phyloP scores from a whole-genome alignment of 2,113 vertebrate species.

The Calyptommatus sinebrachiatus region DNA sequence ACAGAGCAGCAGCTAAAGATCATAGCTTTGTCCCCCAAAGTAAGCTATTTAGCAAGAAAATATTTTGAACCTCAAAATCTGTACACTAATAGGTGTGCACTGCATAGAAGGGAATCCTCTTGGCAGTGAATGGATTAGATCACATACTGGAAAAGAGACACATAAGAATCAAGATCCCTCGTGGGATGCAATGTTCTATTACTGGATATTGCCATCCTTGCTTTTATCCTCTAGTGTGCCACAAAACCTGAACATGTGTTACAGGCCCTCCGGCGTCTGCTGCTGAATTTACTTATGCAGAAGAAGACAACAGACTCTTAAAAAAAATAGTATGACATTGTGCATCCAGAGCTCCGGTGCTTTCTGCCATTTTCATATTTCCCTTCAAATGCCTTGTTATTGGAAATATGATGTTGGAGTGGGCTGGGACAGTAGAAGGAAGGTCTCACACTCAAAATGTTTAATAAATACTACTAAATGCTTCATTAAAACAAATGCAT shows the following conservation, averaged over 20 bases:
- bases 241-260: slow-evolving; percentile 73
- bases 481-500: slow-evolving; percentile 62
- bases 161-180: slow-evolving; percentile 59
- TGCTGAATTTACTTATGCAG: slow-evolving; percentile 76
- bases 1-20: slow-evolving; percentile 47
- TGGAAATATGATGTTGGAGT: slow-evolving; percentile 31
- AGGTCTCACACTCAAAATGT: slow-evolving; percentile 39
- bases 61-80: slow-evolving; percentile 42
- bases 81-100: slow-evolving; percentile 47
- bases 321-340: slow-evolving; percentile 37
- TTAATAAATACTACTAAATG: slow-evolving; percentile 57
- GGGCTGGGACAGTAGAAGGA: slow-evolving; percentile 39
- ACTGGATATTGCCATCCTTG: slow-evolving; percentile 61
- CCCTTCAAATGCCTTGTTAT: slow-evolving; percentile 13
- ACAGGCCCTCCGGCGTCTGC: slow-evolving; percentile 69
- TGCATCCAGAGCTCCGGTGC: slow-evolving; percentile 51
- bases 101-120: slow-evolving; percentile 37
- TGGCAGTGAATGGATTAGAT: slow-evolving; percentile 52
- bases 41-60: slow-evolving; percentile 60
- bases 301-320: slow-evolving; percentile 60
- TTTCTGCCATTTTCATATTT: slow-evolving; percentile 30
- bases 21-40: slow-evolving; percentile 41
- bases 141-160: slow-evolving; percentile 53
- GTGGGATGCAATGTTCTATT: slow-evolving; percentile 60
- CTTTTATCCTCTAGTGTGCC: slow-evolving; percentile 64